A percentile compares a stretch with the other conserved stretches of the same genome.
Conservation (phyloP, 2,113 vertebrate genomes). For the Regulus satrapa region DNA sequence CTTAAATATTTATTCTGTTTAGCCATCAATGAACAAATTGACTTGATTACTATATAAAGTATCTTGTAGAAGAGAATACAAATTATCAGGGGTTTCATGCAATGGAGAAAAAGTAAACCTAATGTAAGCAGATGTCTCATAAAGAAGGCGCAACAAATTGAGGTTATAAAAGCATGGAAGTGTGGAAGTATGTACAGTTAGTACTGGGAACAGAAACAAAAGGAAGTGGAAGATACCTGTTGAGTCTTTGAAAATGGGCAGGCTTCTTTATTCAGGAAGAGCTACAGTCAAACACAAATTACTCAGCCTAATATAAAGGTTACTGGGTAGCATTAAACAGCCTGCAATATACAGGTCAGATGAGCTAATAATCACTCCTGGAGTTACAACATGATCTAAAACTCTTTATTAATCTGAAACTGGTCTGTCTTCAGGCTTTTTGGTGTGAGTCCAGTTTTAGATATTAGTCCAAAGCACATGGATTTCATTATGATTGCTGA, state of each 20-base stretch:
- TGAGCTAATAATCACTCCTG: constrained; percentile 23
- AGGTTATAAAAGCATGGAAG: background rate
- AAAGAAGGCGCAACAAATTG: background rate
- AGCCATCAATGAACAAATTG: background rate
- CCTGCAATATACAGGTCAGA: background rate
- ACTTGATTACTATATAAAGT: background rate
- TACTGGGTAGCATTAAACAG: background rate
- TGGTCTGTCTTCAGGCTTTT: background rate
- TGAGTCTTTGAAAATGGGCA: background rate
- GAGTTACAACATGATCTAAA: constrained; percentile 9
- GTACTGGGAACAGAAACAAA: background rate
- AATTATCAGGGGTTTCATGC: background rate
- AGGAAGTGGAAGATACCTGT: background rate
- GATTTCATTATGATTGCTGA: background rate
- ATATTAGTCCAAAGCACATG: background rate
- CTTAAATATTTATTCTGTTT: background rate
- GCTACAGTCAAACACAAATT: background rate
- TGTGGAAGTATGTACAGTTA: background rate
- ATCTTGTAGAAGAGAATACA: background rate
- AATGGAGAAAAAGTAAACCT: background rate
- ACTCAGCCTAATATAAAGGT: background rate
- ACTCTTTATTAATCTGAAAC: constrained; percentile 15
- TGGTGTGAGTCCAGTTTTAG: background rate
- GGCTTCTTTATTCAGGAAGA: background rate
- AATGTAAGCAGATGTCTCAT: background rate